These are phyloP conservation scores for Muscina levida DNA, from an alignment of 2,888 invertebrate species.

Conservation along the genomic window DNA sequence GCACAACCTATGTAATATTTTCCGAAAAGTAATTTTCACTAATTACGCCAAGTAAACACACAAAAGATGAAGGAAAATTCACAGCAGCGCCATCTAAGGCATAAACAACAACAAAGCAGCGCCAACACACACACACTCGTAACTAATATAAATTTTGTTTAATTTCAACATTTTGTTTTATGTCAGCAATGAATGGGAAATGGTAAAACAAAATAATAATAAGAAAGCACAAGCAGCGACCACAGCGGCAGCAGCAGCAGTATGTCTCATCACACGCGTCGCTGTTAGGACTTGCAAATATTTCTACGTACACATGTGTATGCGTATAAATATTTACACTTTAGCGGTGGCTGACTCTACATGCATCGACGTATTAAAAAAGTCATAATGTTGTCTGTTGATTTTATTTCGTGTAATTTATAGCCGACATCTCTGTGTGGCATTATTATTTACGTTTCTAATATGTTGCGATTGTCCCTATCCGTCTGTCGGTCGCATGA, in stretches of 20 bases:
- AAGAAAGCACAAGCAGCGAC: too few relatives aligned
- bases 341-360: too few relatives aligned
- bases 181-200: too few relatives aligned
- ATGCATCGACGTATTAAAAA: neutral
- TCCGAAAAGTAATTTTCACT: constrained; percentile 9
- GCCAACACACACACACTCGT: neutral
- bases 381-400: constrained; percentile 3
- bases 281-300: neutral
- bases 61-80: too few relatives aligned
- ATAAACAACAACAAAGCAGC: neutral
- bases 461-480: too few relatives aligned
- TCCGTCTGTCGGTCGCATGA: too few relatives aligned
- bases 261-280: neutral
- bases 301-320: neutral
- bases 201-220: too few relatives aligned
- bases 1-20: neutral
- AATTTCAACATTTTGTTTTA: neutral
- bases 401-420: constrained; percentile 16
- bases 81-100: too few relatives aligned
- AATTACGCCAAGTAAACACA: constrained; percentile 47
- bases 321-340: constrained; percentile 4
- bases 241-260: neutral
- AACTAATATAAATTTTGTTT: neutral
- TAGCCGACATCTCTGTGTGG: too few relatives aligned
- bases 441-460: too few relatives aligned